Evolutionary conservation across 2,113 vertebrate species (phyloP).

Genomic region (Pholis gunnellus): DNA sequence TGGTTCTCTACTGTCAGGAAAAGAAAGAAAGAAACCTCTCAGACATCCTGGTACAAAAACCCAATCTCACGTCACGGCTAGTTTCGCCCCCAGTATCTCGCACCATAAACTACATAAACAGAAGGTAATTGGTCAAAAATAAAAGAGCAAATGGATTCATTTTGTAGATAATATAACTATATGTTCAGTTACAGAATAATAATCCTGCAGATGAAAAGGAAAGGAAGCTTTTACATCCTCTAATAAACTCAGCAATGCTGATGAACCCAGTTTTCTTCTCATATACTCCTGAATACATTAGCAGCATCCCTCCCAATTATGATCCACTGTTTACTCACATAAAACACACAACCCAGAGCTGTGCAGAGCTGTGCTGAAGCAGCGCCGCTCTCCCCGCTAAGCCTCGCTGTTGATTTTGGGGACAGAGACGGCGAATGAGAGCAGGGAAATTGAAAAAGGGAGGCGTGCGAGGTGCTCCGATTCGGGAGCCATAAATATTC

Average conservation of each 20-base stretch:
- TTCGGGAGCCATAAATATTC: conserved; percentile 74
- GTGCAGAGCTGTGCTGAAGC: conserved; percentile 29
- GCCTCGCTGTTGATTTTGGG: conserved; percentile 56
- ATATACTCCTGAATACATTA: conserved; percentile 46
- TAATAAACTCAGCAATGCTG: conserved; percentile 36
- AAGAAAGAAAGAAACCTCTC: conserved; percentile 27
- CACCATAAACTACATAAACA: not conserved
- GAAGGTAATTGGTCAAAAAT: conserved; percentile 22
- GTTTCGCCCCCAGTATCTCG: not conserved
- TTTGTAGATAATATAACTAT: conserved; percentile 23
- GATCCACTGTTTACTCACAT: conserved; percentile 57
- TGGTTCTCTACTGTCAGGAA: conserved; percentile 85
- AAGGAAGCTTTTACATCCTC: conserved; percentile 16
- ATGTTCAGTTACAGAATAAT: conserved; percentile 28
- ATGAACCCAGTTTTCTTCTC: conserved; percentile 27
- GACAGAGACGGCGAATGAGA: conserved; percentile 57
- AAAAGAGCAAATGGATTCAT: conserved; percentile 20
- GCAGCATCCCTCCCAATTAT: conserved; percentile 54
- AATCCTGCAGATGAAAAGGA: conserved; percentile 52
- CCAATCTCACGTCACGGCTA: not conserved
- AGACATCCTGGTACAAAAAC: conserved; percentile 5
- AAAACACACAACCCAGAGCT: conserved; percentile 62
- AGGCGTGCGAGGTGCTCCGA: conserved; percentile 65
- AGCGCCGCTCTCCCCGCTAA: conserved; percentile 6
- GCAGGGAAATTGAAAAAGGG: conserved; percentile 57